Base-by-base conservation (phyloP, 2,113 vertebrate species). In the Ptilonorhynchus violaceus region DNA sequence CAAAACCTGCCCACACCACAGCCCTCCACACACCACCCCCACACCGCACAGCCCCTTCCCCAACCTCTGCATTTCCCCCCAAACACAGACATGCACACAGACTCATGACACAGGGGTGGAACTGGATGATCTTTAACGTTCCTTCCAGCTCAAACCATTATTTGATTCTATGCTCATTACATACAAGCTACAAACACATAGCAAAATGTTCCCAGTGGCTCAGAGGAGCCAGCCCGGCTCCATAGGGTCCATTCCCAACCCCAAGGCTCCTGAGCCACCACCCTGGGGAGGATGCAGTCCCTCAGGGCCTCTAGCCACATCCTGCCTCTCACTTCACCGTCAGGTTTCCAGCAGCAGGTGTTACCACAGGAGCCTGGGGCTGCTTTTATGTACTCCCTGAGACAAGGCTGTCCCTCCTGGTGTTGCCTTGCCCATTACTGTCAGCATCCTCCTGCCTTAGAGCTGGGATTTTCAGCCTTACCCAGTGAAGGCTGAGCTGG, bases 111-210 rank as follows among this genome's bases (percentile, higher is more conserved):
- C 0, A 0, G 9, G 10, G 2, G 7, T 69, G 72, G 55, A 69
- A 49, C 12, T 42, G 41, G 18, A 20, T 49, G 31, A 37, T 84
- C 15, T 50, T 63, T 37, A 37, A 33, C 1, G 5, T 33, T 56
- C 15, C 35, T 76, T 83, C 31, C 79, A 42, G 7, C 15, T 22
- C 56, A 37, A 63, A 44, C 64, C 27, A 4, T 37, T 42, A 27
- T 28, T 21, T 69, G 41, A 27, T 49, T 56, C 35, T 31, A 0
- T 56, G 23, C 13, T 77, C 10, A 8, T 33, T 42, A 8, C 31
- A 11, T 23, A 20, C 42, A 39, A 5, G 15, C 7, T 44, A 13
- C 2, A 22, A 4, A 9, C 6, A 11, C 0, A 0, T 12, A 23
- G 13, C 3, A 56, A 69, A 77, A 5, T 2, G 2, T 55, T 46